Percentiles rank a stretch among this genome's conserved stretches.
Evolutionary conservation across 2,888 invertebrate genomes (phyloP).

Genomic region (Tinea trinotella): DNA sequence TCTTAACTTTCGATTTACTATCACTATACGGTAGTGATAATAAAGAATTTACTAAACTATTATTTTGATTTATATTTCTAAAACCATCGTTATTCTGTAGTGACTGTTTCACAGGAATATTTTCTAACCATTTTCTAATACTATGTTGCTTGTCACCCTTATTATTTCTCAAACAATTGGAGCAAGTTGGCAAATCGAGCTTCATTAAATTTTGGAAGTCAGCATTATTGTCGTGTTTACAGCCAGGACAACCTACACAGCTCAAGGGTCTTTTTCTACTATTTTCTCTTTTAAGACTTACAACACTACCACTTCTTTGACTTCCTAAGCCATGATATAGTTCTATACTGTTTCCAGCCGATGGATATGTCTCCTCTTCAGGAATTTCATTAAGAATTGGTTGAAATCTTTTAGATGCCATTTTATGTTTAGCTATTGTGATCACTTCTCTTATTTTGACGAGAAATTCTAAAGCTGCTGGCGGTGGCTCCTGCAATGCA

Average conservation of each 20-base stretch:
- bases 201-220: conserved; percentile 52
- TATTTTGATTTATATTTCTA: conserved; percentile 33
- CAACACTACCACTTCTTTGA: conserved; percentile 65
- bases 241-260: conserved; percentile 80
- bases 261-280: conserved; percentile 65
- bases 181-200: conserved; percentile 60
- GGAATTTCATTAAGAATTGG: conserved; percentile 86
- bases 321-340: conserved; percentile 61
- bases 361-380: conserved; percentile 78
- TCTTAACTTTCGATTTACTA: conserved; percentile 39
- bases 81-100: conserved; percentile 38
- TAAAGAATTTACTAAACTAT: conserved; percentile 44
- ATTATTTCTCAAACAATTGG: conserved; percentile 61
- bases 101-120: conserved; percentile 70
- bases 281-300: conserved; percentile 75
- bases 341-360: conserved; percentile 64
- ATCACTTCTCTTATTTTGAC: conserved; percentile 92
- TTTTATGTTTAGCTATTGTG: conserved; percentile 89
- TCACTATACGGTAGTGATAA: conserved; percentile 44
- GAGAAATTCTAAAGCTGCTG: conserved; percentile 91
- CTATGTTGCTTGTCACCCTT: conserved; percentile 81
- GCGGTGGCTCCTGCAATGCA: conserved; percentile 90
- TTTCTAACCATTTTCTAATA: conserved; percentile 83
- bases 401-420: conserved; percentile 84
- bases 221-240: conserved; percentile 47